phyloP scores from a whole-genome alignment of 2,888 invertebrate species.

The Drosophila quinaria region DNA sequence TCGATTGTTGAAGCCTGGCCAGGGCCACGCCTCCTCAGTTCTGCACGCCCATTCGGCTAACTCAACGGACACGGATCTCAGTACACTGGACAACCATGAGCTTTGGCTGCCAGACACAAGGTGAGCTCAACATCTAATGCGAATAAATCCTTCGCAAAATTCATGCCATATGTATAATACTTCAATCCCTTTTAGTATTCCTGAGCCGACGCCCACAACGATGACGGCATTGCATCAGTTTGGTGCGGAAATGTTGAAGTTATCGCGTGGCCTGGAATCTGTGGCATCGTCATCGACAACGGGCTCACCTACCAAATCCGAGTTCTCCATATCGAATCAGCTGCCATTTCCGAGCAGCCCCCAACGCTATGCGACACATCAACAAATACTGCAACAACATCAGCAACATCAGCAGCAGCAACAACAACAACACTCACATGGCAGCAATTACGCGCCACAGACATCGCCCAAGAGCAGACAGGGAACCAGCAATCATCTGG shows the following conservation, averaged over 20 bases:
- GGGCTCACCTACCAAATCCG: slow-evolving; percentile 83
- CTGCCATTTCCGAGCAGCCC: slow-evolving; percentile 73
- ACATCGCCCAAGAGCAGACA: slow-evolving; percentile 54
- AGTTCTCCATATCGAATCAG: slow-evolving; percentile 80
- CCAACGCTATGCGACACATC: slow-evolving; percentile 63
- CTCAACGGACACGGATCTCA: slow-evolving; percentile 94
- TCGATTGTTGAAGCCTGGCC: slow-evolving; percentile 87
- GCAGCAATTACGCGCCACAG: slow-evolving; percentile 56
- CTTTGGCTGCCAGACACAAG: slow-evolving; percentile 91
- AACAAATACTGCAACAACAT: slow-evolving; percentile 43
- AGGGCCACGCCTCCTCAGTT: slow-evolving; percentile 86
- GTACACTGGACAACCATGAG: slow-evolving; percentile 93
- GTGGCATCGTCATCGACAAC: slow-evolving; percentile 86
- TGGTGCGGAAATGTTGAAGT: slow-evolving; percentile 94
- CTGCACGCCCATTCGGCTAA: slow-evolving; percentile 90
- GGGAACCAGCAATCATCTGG: slow-evolving; percentile 44
- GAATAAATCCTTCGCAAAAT: not conserved
- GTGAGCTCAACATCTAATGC: slow-evolving; percentile 77
- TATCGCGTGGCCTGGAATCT: slow-evolving; percentile 92
- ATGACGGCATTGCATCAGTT: slow-evolving; percentile 95
- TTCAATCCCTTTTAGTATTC: slow-evolving; percentile 83
- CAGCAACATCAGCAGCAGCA: slow-evolving; percentile 44
- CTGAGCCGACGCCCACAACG: slow-evolving; percentile 92
- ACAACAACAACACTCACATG: slow-evolving; percentile 31
- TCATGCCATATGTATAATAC: not conserved